Conservation (phyloP, 2,888 invertebrate genomes). For the Druceiella hillmani region DNA sequence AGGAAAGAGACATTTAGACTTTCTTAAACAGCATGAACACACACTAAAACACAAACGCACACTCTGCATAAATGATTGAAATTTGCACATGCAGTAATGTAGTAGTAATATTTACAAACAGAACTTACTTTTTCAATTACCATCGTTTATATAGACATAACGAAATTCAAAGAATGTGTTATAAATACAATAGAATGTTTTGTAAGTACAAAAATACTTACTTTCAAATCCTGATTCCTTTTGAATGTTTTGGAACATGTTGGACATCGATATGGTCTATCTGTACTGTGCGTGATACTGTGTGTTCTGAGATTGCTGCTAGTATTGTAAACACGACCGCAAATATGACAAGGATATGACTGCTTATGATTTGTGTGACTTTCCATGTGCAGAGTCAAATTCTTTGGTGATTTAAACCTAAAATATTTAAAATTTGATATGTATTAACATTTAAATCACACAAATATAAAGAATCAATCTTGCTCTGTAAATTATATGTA, state of each 20-base stretch:
- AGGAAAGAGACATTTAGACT: too few species aligned
- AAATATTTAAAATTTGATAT: too few species aligned
- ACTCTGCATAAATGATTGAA: too few species aligned
- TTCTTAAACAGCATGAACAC: too few species aligned
- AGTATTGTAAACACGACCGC: conserved; percentile 64
- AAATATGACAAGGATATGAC: conserved; percentile 59
- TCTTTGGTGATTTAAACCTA: conserved; percentile 62
- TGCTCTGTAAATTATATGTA: not conserved
- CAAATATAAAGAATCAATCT: conserved; percentile 12
- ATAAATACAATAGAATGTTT: not conserved
- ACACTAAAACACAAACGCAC: too few species aligned
- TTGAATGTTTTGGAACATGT: conserved; percentile 68
- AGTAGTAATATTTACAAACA: too few species aligned
- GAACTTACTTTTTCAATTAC: too few species aligned
- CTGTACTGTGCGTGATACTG: conserved; percentile 63
- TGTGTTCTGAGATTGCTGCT: conserved; percentile 63
- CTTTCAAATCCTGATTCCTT: conserved; percentile 68
- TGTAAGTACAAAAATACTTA: conserved; percentile 30
- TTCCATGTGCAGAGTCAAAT: conserved; percentile 57
- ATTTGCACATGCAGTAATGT: too few species aligned
- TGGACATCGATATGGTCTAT: conserved; percentile 62
- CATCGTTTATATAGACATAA: not conserved
- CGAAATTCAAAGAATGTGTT: not conserved
- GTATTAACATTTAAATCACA: too few species aligned
- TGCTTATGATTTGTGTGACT: conserved; percentile 24